Evolutionary conservation across 2,888 invertebrate species (phyloP).

Genomic region (Thyatira batis): DNA sequence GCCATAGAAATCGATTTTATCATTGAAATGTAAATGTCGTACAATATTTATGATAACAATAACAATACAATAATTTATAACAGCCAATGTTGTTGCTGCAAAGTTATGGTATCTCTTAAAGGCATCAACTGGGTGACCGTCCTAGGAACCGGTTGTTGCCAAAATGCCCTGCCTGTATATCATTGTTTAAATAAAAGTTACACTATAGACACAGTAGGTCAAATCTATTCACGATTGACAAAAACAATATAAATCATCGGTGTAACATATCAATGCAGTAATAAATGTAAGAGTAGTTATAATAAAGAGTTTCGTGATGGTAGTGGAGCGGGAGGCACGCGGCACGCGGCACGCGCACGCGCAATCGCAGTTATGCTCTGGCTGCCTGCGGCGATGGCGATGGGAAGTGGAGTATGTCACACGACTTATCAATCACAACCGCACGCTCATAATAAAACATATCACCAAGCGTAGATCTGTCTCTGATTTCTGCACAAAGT

Average conservation of each 20-base stretch:
- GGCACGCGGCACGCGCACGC: slow-evolving; percentile 46
- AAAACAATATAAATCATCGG: slow-evolving; percentile 65
- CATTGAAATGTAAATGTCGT: slow-evolving; percentile 41
- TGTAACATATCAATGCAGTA: slow-evolving; percentile 64
- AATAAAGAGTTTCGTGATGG: slow-evolving; percentile 61
- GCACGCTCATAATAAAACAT: slow-evolving; percentile 38
- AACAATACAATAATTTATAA: slow-evolving; percentile 44
- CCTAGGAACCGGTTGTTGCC: slow-evolving; percentile 47
- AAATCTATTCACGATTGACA: slow-evolving; percentile 58
- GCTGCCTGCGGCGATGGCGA: slow-evolving; percentile 28
- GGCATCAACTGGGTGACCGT: slow-evolving; percentile 39
- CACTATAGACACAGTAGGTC: slow-evolving; percentile 55
- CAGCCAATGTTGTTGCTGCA: slow-evolving; percentile 34
- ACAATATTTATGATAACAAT: slow-evolving; percentile 31
- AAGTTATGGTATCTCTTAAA: slow-evolving; percentile 37
- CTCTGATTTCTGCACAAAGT: slow-evolving; percentile 10
- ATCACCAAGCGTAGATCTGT: slow-evolving; percentile 15
- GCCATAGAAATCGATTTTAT: slow-evolving; percentile 31
- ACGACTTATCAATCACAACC: slow-evolving; percentile 63
- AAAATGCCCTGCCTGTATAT: slow-evolving; percentile 37
- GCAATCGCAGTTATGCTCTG: slow-evolving; percentile 25
- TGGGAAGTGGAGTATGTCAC: slow-evolving; percentile 70
- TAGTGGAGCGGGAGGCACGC: slow-evolving; percentile 40
- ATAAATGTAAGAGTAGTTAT: slow-evolving; percentile 54
- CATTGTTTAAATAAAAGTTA: slow-evolving; percentile 33